Percentiles rank a stretch among this genome's conserved stretches.
These are phyloP conservation scores for Drosophila diplacantha DNA, from an alignment of 2,888 invertebrate species.

Conservation along the genomic window DNA sequence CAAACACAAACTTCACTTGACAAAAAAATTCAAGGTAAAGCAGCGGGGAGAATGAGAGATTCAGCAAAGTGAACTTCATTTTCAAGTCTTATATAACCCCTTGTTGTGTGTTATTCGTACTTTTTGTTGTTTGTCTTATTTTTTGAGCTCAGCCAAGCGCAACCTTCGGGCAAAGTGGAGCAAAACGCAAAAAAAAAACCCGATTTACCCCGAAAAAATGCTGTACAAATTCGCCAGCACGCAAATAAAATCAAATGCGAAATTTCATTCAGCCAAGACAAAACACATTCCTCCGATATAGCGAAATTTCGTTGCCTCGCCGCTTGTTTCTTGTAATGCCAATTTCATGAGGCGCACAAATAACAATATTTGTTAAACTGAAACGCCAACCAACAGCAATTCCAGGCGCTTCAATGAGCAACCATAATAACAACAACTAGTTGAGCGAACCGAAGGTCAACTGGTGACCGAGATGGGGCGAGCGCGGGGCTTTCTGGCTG, in stretches of 20 bases:
- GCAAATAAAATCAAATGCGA: slow-evolving; percentile 38
- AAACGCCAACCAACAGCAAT: slow-evolving; percentile 28
- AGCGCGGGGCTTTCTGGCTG: background rate
- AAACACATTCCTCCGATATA: slow-evolving; percentile 22
- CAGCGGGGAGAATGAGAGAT: slow-evolving; percentile 23
- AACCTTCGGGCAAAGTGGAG: slow-evolving; percentile 49
- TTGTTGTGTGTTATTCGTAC: background rate
- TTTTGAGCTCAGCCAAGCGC: slow-evolving; percentile 35
- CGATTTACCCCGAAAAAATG: slow-evolving; percentile 11
- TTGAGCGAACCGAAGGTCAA: slow-evolving; percentile 54
- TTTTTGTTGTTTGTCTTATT: background rate
- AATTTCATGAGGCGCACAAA: slow-evolving; percentile 29
- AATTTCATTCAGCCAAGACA: slow-evolving; percentile 35
- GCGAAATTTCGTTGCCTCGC: slow-evolving; percentile 6
- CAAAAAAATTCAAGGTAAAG: slow-evolving; percentile 53
- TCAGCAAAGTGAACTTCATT: slow-evolving; percentile 20
- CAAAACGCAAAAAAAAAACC: slow-evolving; percentile 34
- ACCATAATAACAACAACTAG: slow-evolving; percentile 36
- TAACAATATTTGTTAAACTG: slow-evolving; percentile 29
- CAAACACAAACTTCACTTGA: slow-evolving; percentile 14
- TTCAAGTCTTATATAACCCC: slow-evolving; percentile 26
- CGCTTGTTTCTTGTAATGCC: slow-evolving; percentile 25
- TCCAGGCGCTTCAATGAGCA: slow-evolving; percentile 60
- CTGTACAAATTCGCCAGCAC: slow-evolving; percentile 35
- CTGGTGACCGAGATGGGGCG: slow-evolving; percentile 23